These are phyloP conservation scores for rabbit (Oryctolagus cuniculus) DNA, from an alignment of 2,113 vertebrate species.

Conservation along the genomic window DNA sequence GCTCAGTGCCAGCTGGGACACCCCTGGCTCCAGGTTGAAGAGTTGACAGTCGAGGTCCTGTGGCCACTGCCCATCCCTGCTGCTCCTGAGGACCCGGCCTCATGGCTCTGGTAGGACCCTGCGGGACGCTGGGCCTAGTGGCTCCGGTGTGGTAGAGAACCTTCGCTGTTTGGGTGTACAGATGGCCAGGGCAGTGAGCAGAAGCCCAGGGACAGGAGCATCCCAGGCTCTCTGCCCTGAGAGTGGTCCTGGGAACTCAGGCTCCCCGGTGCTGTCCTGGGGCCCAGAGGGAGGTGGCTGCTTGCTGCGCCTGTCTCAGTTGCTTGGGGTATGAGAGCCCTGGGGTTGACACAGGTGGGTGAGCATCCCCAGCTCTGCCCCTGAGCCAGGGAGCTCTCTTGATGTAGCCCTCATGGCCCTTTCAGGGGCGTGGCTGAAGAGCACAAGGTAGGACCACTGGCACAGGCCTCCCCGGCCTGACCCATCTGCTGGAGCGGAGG, in stretches of 20 bases:
- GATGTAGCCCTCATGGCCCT: background rate
- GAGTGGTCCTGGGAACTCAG: background rate
- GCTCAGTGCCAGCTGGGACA: background rate
- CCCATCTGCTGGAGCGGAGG: background rate
- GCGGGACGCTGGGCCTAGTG: background rate
- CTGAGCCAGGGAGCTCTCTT: background rate
- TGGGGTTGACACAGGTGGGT: background rate
- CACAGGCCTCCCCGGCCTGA: background rate
- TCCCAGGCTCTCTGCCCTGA: background rate
- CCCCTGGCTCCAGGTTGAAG: background rate
- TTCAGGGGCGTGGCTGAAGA: background rate
- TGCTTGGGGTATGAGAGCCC: background rate
- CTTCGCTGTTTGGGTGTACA: background rate
- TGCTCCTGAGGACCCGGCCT: slow-evolving; percentile 53
- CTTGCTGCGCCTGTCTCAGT: background rate
- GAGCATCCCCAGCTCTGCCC: background rate
- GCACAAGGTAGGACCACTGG: background rate
- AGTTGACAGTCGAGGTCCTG: background rate
- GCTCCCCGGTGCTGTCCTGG: background rate
- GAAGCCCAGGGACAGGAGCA: background rate
- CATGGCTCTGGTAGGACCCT: slow-evolving; percentile 81
- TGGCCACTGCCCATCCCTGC: background rate
- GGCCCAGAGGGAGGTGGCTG: background rate
- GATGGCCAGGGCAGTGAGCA: background rate
- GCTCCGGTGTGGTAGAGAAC: background rate